These are phyloP conservation scores for Tethea ocularis DNA, from an alignment of 2,888 invertebrate genomes.

Conservation along the genomic window DNA sequence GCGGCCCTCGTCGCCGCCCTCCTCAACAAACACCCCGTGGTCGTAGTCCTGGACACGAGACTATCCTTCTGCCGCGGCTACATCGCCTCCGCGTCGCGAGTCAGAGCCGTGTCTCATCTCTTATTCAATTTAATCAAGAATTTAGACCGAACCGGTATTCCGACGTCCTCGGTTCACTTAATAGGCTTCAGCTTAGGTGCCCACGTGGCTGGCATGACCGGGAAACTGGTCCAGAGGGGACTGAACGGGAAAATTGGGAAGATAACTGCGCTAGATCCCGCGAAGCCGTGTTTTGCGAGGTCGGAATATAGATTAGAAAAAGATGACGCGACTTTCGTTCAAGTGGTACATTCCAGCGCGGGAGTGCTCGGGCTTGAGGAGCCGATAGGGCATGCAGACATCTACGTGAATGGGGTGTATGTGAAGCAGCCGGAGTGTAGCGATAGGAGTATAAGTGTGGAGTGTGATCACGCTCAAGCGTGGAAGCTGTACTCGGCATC, in stretches of 20 bases:
- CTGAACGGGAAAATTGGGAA: slow-evolving; percentile 50
- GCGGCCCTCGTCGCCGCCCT: slow-evolving; percentile 57
- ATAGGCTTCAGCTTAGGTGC: slow-evolving; percentile 86
- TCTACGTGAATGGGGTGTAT: slow-evolving; percentile 68
- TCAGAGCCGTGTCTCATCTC: slow-evolving; percentile 55
- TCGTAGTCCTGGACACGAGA: slow-evolving; percentile 65
- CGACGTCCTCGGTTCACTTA: slow-evolving; percentile 77
- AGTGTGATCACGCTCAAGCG: slow-evolving; percentile 70
- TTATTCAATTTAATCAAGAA: slow-evolving; percentile 54
- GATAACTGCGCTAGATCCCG: slow-evolving; percentile 72
- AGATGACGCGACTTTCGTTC: slow-evolving; percentile 65
- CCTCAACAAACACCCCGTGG: slow-evolving; percentile 46
- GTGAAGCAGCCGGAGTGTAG: slow-evolving; percentile 66
- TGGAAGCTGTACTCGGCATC: slow-evolving; percentile 67
- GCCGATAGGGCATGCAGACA: slow-evolving; percentile 66
- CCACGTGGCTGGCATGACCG: slow-evolving; percentile 83
- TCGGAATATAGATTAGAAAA: slow-evolving; percentile 50
- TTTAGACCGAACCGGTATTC: slow-evolving; percentile 52
- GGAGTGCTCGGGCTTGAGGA: slow-evolving; percentile 66
- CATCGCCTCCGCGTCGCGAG: slow-evolving; percentile 60
- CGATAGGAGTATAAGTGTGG: slow-evolving; percentile 54
- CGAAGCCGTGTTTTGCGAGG: slow-evolving; percentile 65
- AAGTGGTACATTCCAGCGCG: slow-evolving; percentile 69
- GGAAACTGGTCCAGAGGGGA: slow-evolving; percentile 54
- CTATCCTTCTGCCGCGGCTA: slow-evolving; percentile 66